phyloP scores from a whole-genome alignment of 2,888 invertebrate species.

The Tolmerus cingulatus region DNA sequence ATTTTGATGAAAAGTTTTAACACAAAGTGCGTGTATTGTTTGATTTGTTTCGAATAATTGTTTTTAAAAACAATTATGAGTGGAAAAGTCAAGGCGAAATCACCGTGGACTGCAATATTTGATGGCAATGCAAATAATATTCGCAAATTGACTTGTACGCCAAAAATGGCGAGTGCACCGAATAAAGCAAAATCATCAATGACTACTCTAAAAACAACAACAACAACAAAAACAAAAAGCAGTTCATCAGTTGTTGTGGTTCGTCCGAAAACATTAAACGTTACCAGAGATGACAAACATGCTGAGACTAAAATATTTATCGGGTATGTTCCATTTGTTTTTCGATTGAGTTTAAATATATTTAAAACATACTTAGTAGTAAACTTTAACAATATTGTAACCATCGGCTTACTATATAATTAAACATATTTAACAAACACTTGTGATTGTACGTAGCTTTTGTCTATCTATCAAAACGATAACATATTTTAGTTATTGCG shows the following conservation, averaged over 20 bases:
- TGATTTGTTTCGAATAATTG: not conserved
- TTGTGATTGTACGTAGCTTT: not conserved
- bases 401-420: not conserved
- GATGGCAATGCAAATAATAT: constrained; percentile 19
- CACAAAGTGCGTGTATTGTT: not conserved
- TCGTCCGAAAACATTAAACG: constrained; percentile 61
- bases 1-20: not conserved
- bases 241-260: constrained; percentile 26
- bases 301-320: constrained; percentile 61
- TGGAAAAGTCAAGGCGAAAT: constrained; percentile 39
- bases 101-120: constrained; percentile 35
- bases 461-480: not conserved
- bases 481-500: not conserved
- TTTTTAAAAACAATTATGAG: constrained; percentile 12
- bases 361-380: not conserved
- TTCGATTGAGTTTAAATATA: not conserved
- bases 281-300: constrained; percentile 59
- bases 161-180: constrained; percentile 26
- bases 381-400: not conserved
- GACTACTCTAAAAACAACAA: not conserved
- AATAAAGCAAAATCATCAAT: not conserved
- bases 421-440: not conserved
- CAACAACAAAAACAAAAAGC: constrained; percentile 24
- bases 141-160: constrained; percentile 12
- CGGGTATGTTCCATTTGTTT: constrained; percentile 58